phyloP scores from a whole-genome alignment of 2,888 invertebrate genomes.

The Oscheius sp. region DNA sequence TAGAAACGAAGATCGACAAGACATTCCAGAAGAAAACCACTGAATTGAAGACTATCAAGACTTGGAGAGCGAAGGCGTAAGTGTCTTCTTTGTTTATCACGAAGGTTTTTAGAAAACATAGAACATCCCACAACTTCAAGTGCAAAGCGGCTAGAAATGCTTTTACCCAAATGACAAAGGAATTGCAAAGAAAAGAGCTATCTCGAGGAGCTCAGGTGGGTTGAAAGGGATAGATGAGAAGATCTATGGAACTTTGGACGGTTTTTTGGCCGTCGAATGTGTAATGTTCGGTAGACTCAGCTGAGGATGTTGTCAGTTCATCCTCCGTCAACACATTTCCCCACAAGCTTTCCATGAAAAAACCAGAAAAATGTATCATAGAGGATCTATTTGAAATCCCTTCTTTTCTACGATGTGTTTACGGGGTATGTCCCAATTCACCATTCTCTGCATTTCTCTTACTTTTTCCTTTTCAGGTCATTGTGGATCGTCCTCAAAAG shows the following conservation, averaged over 20 bases:
- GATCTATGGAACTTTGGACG: no score
- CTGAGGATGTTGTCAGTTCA: slow-evolving; percentile 12
- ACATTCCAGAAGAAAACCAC: slow-evolving; percentile 1
- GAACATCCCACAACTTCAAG: neutral
- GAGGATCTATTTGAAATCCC: slow-evolving; percentile 21
- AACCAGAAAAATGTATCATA: neutral
- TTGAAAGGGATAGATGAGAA: no score
- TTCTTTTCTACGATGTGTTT: slow-evolving; percentile 16
- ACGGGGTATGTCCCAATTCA: neutral
- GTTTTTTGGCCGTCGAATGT: slow-evolving; percentile 12
- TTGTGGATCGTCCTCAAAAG: slow-evolving; percentile 28
- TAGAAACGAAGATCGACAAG: neutral
- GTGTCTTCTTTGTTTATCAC: neutral
- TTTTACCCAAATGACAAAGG: neutral
- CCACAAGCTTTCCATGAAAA: slow-evolving; percentile 8
- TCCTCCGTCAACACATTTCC: neutral
- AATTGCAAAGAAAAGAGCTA: slow-evolving; percentile 11
- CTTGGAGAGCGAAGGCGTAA: slow-evolving; percentile 1
- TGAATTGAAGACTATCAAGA: slow-evolving; percentile 1
- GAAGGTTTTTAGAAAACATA: slow-evolving; percentile 2
- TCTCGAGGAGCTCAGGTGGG: slow-evolving; percentile 23
- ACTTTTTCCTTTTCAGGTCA: slow-evolving; percentile 15
- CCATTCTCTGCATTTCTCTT: neutral
- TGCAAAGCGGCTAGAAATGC: slow-evolving; percentile 7
- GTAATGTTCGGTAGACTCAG: slow-evolving; percentile 20